Evolutionary conservation across 64 coral and sea anemone genomes (phyloP).

Genomic region (Actinia equina): DNA sequence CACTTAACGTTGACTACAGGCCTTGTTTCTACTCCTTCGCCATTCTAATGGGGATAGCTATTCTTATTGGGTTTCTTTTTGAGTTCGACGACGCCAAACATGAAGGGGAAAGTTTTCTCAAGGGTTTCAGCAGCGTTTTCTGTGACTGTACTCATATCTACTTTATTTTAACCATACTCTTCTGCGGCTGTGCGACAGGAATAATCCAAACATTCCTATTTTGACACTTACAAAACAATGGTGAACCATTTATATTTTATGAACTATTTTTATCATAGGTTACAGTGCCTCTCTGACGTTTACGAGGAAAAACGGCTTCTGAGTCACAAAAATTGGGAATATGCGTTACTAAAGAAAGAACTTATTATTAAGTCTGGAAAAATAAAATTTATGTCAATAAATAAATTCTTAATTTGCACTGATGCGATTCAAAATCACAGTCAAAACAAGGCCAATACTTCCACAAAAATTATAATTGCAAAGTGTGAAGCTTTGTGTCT

Average conservation of each 20-base stretch:
- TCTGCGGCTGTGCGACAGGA: slow-evolving; percentile 77
- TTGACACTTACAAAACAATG: slow-evolving; percentile 82
- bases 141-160: slow-evolving; percentile 54
- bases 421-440: no score
- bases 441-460: no score
- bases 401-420: no score
- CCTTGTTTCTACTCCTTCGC: slow-evolving; percentile 92
- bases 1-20: slow-evolving; percentile 70
- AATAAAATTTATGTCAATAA: no score
- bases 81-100: slow-evolving; percentile 64
- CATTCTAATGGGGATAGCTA: slow-evolving; percentile 64
- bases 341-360: neutral
- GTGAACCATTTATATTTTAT: slow-evolving; percentile 73
- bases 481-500: no score
- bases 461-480: no score
- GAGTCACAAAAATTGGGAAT: slow-evolving; percentile 42
- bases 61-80: slow-evolving; percentile 64
- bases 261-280: slow-evolving; percentile 54
- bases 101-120: slow-evolving; percentile 22
- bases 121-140: slow-evolving; percentile 37
- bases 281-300: slow-evolving; percentile 75
- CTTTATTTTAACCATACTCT: slow-evolving; percentile 66
- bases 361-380: slow-evolving; percentile 35
- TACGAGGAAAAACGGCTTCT: slow-evolving; percentile 15
- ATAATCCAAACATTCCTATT: slow-evolving; percentile 77